These are phyloP conservation scores for Drosophila borborema DNA, from an alignment of 2,888 invertebrate genomes.

Conservation along the genomic window DNA sequence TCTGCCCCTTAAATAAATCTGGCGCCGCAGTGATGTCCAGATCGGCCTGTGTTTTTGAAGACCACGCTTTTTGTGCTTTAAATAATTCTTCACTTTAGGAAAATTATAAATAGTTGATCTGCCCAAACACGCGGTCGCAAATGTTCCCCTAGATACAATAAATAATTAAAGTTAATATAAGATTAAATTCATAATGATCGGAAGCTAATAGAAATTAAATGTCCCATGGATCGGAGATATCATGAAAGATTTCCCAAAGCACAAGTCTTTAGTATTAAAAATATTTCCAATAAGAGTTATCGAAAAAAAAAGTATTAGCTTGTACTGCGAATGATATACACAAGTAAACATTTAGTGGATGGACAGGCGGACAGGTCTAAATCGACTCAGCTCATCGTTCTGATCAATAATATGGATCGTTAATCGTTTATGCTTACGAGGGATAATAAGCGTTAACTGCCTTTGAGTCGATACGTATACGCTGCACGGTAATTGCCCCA, in stretches of 20 bases:
- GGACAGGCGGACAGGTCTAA: no score
- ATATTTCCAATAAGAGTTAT: no score
- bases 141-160: neutral
- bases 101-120: constrained; percentile 2
- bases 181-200: neutral
- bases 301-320: no score
- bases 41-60: neutral
- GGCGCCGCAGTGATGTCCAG: neutral
- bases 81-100: neutral
- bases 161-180: neutral
- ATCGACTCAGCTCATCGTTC: no score
- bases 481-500: neutral
- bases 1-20: neutral
- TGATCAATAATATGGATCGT: no score
- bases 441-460: neutral
- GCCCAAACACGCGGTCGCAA: neutral
- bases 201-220: no score
- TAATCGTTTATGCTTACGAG: neutral
- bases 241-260: no score
- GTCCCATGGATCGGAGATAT: no score
- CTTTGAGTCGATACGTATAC: neutral
- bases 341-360: no score
- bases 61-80: neutral
- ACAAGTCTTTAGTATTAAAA: no score
- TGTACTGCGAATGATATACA: no score